Base-by-base conservation (phyloP, 2,888 invertebrate species). In the Vandiemenella viatica region DNA sequence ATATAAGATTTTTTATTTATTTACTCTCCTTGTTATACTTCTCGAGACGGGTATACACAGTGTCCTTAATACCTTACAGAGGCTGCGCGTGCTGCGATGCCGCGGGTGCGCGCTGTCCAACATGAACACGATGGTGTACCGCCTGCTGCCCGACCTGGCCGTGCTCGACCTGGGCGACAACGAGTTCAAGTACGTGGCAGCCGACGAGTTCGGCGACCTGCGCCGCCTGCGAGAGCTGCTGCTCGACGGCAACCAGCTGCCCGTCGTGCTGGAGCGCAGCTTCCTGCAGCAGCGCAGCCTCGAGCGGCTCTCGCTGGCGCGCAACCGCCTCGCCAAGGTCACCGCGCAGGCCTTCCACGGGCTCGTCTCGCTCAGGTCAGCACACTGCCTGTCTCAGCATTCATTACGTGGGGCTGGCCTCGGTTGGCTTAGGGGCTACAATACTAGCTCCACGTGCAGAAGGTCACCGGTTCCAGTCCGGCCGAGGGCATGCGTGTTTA, bases 101-200 rank as follows among this genome's bases (percentile, higher is more conserved):
- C 74, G 85, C 56, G 70, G 73, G 55, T 88, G 87, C 65, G 72
- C 76, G 49, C 66, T 88, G 56, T 73, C 76, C 59, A 76, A 80
- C 63, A 76, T 87, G 58, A 86, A 87, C 68, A 78, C 82, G 8
- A 81, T 83, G 63, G 75, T 87, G 58, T 86, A 85, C 67, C 80
- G 83, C 63, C 72, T 84, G 59, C 74, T 83, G 59, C 75, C 82
- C 53, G 77, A 77, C 61, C 70, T 87, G 53, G 75, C 76, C 57
- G 79, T 81, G 62, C 67, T 87, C 58, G 86, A 87, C 67, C 68
- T 87, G 58, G 83, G 85, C 38, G 75, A 82, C 62, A 87, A 87
- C 67, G 74, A 74, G 50, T 80, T 86, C 63, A 83, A 83, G 66
- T 84, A 80, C 65, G 67, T 84, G 46, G 77, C 78, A 55, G 71